phyloP scores from a whole-genome alignment of 2,113 vertebrate genomes.

The Campylorhamphus procurvoides region DNA sequence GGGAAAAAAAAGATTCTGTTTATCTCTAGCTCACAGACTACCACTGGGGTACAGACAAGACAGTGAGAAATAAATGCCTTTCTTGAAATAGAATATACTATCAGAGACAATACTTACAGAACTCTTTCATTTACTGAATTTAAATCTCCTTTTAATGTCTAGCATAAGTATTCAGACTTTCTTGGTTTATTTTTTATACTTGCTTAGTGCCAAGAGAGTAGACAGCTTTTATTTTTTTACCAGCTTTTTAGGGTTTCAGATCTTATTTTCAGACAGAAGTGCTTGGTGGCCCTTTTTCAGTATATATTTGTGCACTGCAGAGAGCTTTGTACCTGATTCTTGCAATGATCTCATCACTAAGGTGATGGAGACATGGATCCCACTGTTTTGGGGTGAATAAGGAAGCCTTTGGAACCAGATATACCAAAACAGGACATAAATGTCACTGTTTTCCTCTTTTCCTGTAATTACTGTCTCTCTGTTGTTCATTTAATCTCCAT shows the following conservation, averaged over 20 bases:
- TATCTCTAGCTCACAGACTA: not conserved
- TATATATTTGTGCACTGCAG: not conserved
- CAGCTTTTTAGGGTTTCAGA: not conserved
- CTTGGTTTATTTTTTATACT: not conserved
- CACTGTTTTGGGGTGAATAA: not conserved
- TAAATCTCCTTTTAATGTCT: not conserved
- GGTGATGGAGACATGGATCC: not conserved
- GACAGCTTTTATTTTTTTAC: not conserved
- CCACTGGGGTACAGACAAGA: not conserved
- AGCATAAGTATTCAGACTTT: not conserved
- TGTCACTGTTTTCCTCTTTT: not conserved
- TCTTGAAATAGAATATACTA: not conserved
- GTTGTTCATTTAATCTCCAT: not conserved
- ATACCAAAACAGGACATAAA: not conserved
- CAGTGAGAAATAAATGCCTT: constrained; percentile 6
- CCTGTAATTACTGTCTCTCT: not conserved
- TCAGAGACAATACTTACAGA: not conserved
- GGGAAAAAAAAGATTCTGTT: not conserved
- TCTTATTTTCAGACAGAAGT: not conserved
- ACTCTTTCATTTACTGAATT: not conserved
- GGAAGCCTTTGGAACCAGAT: not conserved
- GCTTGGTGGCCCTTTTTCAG: not conserved
- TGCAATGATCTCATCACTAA: not conserved
- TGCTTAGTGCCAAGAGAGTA: not conserved
- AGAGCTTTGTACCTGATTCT: not conserved